Percentiles rank a stretch among this genome's conserved stretches.
These are phyloP conservation scores for Spodoptera picta DNA, from an alignment of 2,888 invertebrate species.

Conservation along the genomic window DNA sequence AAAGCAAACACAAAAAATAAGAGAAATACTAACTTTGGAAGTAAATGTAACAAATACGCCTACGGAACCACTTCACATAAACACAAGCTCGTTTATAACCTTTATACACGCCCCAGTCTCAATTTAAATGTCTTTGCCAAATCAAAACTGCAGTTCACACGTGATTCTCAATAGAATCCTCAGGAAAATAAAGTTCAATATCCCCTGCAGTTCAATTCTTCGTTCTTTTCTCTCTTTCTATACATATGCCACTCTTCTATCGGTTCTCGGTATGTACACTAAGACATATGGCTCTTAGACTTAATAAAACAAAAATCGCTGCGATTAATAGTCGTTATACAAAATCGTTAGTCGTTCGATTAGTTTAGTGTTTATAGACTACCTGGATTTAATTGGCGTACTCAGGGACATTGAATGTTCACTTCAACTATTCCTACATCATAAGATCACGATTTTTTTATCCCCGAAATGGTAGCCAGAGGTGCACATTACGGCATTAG, in stretches of 20 bases:
- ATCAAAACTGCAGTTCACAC: conserved; percentile 2
- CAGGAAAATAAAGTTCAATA: too few species aligned
- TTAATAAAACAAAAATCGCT: conserved; percentile 32
- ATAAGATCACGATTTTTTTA: too few species aligned
- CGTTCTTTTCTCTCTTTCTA: conserved; percentile 9
- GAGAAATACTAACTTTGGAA: conserved; percentile 51
- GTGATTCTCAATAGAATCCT: not conserved
- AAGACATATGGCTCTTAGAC: conserved; percentile 18
- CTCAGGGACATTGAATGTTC: too few species aligned
- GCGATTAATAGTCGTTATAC: conserved; percentile 37
- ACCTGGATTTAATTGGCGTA: not conserved
- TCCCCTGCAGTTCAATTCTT: too few species aligned
- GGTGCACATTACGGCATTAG: too few species aligned
- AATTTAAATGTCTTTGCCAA: conserved; percentile 37
- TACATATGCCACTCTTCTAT: conserved; percentile 21
- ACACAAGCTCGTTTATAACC: conserved; percentile 19
- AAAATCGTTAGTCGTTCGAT: conserved; percentile 42
- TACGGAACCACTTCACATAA: conserved; percentile 15
- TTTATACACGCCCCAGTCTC: conserved; percentile 38
- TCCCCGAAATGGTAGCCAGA: too few species aligned
- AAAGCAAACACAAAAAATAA: conserved; percentile 13
- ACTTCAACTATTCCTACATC: too few species aligned
- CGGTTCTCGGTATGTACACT: conserved; percentile 35
- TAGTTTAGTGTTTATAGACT: conserved; percentile 2
- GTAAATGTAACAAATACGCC: conserved; percentile 22